Percentiles rank a stretch among this genome's conserved stretches.
Conservation (phyloP, 1,140 invertebrate species). For the Magallana ariakensis region DNA sequence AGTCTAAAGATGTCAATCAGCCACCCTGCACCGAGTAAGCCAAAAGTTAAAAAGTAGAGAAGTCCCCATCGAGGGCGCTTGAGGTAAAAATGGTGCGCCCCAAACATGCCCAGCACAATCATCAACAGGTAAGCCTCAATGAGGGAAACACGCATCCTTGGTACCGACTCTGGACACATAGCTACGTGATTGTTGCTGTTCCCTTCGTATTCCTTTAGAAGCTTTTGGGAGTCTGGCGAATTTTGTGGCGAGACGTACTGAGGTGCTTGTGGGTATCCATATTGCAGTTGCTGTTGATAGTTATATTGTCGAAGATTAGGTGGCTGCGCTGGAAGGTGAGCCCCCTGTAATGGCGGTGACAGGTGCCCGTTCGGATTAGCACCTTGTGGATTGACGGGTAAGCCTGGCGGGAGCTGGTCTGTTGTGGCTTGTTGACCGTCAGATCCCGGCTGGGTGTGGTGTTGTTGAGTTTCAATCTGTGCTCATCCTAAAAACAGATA, state of each 20-base stretch:
- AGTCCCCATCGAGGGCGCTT: conserved; percentile 49
- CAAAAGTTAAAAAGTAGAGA: conserved; percentile 53
- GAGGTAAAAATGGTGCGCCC: conserved; percentile 56
- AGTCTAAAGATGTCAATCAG: conserved; percentile 69
- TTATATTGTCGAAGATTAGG: too few relatives aligned
- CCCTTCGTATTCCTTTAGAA: neutral
- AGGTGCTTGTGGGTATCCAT: neutral
- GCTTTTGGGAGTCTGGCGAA: neutral
- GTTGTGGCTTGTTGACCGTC: too few relatives aligned
- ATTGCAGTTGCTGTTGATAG: too few relatives aligned
- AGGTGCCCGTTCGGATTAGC: too few relatives aligned
- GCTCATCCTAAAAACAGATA: too few relatives aligned
- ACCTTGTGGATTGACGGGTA: too few relatives aligned
- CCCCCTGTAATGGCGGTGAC: too few relatives aligned
- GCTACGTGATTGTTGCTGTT: neutral
- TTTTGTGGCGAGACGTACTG: neutral
- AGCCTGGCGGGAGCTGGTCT: too few relatives aligned
- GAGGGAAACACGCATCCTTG: neutral
- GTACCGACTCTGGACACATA: neutral
- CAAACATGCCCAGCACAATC: conserved; percentile 47
- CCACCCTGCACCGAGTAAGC: conserved; percentile 62
- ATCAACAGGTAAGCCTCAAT: conserved; percentile 47
- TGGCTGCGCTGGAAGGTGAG: too few relatives aligned
- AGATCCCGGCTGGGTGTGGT: too few relatives aligned
- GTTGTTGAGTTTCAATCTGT: too few relatives aligned